These are phyloP conservation scores for Danaus chrysippus DNA, from an alignment of 2,888 invertebrate genomes.

Conservation along the genomic window DNA sequence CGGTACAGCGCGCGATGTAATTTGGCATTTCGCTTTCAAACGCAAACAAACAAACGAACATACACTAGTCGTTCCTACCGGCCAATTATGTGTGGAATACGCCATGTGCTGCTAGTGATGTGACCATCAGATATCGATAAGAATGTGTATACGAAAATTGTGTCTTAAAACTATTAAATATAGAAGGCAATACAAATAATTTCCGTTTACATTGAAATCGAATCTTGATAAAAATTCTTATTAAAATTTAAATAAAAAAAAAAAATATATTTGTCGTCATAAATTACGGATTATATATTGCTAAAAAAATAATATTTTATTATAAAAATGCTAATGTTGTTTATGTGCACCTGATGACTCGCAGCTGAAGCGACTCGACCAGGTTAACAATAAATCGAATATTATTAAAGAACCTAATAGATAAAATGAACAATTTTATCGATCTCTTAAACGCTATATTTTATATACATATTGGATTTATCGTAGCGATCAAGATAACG, in stretches of 20 bases:
- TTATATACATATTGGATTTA: slow-evolving; percentile 48
- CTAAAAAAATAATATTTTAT: no score
- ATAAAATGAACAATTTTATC: slow-evolving; percentile 21
- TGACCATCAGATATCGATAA: slow-evolving; percentile 37
- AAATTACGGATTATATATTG: no score
- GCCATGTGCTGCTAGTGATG: slow-evolving; percentile 50
- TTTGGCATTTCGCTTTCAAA: slow-evolving; percentile 26
- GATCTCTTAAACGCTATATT: slow-evolving; percentile 21
- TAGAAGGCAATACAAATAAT: no score
- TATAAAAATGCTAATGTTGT: no score
- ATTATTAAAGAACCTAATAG: slow-evolving; percentile 10
- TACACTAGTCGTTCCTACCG: slow-evolving; percentile 35
- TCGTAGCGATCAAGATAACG: slow-evolving; percentile 65
- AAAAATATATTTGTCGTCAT: no score
- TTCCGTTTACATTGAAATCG: no score
- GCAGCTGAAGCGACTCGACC: slow-evolving; percentile 1
- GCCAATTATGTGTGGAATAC: slow-evolving; percentile 67
- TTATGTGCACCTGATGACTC: no score
- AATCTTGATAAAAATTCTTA: no score
- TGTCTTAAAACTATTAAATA: not conserved
- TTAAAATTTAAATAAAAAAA: no score
- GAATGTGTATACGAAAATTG: slow-evolving; percentile 5
- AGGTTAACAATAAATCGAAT: slow-evolving; percentile 7
- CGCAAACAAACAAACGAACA: slow-evolving; percentile 32
- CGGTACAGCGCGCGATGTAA: slow-evolving; percentile 26